Evolutionary conservation across 1,140 invertebrate species (phyloP).

Genomic region (Nasonia longicornis): DNA sequence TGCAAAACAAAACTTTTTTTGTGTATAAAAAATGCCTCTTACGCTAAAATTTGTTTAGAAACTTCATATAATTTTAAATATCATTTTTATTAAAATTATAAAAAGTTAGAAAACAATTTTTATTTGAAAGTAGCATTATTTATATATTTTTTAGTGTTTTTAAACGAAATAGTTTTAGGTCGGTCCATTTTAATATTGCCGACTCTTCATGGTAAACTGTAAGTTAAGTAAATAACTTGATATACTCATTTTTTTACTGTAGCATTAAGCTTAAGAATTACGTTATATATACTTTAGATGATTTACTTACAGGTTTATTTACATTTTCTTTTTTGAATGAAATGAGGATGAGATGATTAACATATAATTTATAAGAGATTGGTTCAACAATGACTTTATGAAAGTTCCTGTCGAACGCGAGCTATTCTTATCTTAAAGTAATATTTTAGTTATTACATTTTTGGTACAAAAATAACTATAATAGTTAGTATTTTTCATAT

Average conservation of each 20-base stretch:
- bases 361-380: neutral
- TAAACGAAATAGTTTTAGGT: slow-evolving; percentile 16
- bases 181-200: neutral
- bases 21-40: slow-evolving; percentile 6
- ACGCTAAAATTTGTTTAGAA: neutral
- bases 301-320: neutral
- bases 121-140: slow-evolving; percentile 20
- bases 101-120: slow-evolving; percentile 20
- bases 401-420: neutral
- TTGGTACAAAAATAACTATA: slow-evolving; percentile 14
- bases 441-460: slow-evolving; percentile 5
- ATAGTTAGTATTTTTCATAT: neutral
- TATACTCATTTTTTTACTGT: neutral
- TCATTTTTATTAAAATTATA: slow-evolving; percentile 1
- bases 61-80: neutral
- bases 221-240: slow-evolving; percentile 4
- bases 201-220: neutral
- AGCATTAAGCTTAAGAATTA: slow-evolving; percentile 11
- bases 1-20: slow-evolving; percentile 3
- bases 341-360: neutral
- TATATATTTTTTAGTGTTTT: slow-evolving; percentile 20
- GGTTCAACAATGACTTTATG: neutral
- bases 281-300: neutral
- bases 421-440: neutral
- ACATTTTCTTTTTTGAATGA: neutral